These are phyloP conservation scores for Hippolais icterina DNA, from an alignment of 2,113 vertebrate species.

Conservation along the genomic window DNA sequence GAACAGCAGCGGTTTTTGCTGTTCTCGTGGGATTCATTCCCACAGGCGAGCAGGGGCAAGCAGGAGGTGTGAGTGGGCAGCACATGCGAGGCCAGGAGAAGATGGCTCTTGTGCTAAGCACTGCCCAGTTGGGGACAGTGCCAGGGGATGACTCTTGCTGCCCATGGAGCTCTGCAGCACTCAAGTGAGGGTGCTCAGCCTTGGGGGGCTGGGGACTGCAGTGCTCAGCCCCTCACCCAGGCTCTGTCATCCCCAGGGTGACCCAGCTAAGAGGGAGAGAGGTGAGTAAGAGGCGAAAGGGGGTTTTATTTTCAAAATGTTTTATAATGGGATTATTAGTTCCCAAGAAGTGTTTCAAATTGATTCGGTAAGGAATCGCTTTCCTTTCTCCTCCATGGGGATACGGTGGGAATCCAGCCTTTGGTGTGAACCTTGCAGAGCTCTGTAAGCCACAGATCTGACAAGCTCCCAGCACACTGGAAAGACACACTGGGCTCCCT, in stretches of 20 bases:
- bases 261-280: not conserved
- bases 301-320: slow-evolving; percentile 49
- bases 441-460: not conserved
- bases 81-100: not conserved
- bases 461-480: fast-evolving
- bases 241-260: not conserved
- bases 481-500: fast-evolving
- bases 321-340: slow-evolving; percentile 61
- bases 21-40: not conserved
- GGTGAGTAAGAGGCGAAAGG: not conserved
- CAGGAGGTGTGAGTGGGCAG: not conserved
- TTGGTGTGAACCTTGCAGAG: not conserved
- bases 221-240: not conserved
- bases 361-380: not conserved
- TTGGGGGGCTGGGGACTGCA: not conserved
- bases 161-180: not conserved
- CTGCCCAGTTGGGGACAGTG: not conserved
- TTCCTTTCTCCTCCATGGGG: slow-evolving; percentile 5
- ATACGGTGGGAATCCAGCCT: not conserved
- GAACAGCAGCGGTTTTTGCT: not conserved
- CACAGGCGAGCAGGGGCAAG: not conserved
- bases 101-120: not conserved
- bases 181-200: not conserved
- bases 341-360: slow-evolving; percentile 53
- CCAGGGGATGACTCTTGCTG: fast-evolving